Conservation (phyloP, 2,113 vertebrate species). For the Apus apus region DNA sequence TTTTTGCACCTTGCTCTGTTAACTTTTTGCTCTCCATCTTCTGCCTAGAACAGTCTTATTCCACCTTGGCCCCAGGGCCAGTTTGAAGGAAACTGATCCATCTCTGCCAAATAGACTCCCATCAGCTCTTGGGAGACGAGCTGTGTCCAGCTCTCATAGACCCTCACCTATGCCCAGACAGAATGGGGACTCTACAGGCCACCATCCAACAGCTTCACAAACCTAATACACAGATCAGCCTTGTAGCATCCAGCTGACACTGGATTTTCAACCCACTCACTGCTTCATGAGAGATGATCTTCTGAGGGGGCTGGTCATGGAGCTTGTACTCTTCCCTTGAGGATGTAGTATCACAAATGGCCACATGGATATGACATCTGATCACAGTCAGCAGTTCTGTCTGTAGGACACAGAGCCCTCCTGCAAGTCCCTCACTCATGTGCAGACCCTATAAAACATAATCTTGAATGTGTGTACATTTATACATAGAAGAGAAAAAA, state of each 20-base stretch:
- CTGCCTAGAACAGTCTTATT: background rate
- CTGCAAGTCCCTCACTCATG: background rate
- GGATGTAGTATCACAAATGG: background rate
- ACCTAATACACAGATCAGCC: no score
- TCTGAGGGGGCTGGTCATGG: background rate
- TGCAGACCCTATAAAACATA: background rate
- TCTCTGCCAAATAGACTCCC: background rate
- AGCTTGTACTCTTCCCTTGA: background rate
- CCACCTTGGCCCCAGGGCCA: accelerated
- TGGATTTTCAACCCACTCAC: background rate
- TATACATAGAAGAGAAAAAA: background rate
- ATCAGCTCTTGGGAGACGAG: background rate
- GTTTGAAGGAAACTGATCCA: background rate
- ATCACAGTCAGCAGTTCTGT: background rate
- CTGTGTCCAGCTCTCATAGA: background rate
- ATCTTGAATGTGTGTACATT: background rate
- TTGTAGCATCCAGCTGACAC: background rate
- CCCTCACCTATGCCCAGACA: background rate
- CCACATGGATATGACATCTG: accelerated
- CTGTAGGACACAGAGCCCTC: background rate
- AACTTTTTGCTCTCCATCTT: background rate
- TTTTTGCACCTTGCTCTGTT: background rate
- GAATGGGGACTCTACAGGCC: background rate
- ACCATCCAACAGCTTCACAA: background rate
- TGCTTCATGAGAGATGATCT: background rate